Percentiles rank a stretch among this genome's conserved stretches.
Conservation (phyloP, 2,113 vertebrate genomes). For the Hymenochirus boettgeri region DNA sequence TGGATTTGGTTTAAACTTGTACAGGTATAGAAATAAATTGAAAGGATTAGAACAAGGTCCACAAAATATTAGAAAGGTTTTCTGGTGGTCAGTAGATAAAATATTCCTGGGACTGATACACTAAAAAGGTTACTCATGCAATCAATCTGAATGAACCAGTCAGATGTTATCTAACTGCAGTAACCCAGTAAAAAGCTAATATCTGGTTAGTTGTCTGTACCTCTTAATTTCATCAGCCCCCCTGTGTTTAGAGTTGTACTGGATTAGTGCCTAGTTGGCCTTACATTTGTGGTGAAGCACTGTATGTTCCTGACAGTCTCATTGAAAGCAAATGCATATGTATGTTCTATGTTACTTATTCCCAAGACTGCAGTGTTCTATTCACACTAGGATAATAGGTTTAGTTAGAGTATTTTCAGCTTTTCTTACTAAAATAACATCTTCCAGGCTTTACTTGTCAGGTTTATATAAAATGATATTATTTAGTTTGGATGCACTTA, state of each 20-base stretch:
- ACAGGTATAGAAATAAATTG: too few relatives aligned
- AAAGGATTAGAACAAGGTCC: too few relatives aligned
- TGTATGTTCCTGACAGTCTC: slow-evolving; percentile 34
- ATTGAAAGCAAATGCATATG: slow-evolving; percentile 33
- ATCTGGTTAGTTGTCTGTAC: too few relatives aligned
- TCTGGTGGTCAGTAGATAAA: too few relatives aligned
- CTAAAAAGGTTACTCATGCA: too few relatives aligned
- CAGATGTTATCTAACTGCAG: too few relatives aligned
- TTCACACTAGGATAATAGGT: background rate
- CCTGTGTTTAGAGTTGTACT: background rate
- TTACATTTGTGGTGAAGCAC: background rate
- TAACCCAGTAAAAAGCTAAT: too few relatives aligned
- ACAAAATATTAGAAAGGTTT: too few relatives aligned
- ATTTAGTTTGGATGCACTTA: background rate
- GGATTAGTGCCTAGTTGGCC: background rate
- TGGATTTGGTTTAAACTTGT: too few relatives aligned
- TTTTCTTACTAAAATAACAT: background rate
- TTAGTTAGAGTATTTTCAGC: background rate
- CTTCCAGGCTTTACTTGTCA: background rate
- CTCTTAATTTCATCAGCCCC: too few relatives aligned
- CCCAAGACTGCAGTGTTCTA: background rate
- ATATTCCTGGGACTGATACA: too few relatives aligned
- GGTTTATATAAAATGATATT: background rate
- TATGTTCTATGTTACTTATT: slow-evolving; percentile 23
- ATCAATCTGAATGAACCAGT: too few relatives aligned